Conservation (phyloP, 2,888 invertebrate species). For the Cryptosula pallasiana region DNA sequence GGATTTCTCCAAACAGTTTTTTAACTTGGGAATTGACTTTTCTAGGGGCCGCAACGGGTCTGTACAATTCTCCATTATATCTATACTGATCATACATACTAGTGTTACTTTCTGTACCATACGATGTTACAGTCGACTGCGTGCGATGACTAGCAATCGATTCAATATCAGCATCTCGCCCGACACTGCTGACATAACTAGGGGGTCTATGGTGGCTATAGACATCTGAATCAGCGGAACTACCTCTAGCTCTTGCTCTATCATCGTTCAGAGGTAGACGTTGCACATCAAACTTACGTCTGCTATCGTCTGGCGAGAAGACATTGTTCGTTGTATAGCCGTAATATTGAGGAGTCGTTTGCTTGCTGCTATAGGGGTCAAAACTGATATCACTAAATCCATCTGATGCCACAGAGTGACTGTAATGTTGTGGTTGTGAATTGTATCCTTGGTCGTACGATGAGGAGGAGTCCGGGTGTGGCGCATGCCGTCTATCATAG, state of each 20-base stretch:
- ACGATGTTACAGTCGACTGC: neutral
- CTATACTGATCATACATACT: conserved; percentile 17
- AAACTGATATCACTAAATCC: conserved; percentile 18
- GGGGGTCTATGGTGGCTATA: neutral
- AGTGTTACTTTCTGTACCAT: neutral
- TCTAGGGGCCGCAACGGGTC: conserved; percentile 8
- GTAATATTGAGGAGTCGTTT: neutral
- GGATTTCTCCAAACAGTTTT: conserved; percentile 14
- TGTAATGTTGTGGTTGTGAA: neutral
- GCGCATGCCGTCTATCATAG: neutral
- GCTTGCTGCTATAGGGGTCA: conserved; percentile 9
- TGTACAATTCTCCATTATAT: conserved; percentile 17
- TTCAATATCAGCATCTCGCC: conserved; percentile 16
- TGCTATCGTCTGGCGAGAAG: neutral
- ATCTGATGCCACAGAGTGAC: neutral
- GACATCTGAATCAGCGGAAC: conserved; percentile 5
- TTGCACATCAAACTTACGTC: conserved; percentile 1
- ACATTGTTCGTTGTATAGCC: neutral
- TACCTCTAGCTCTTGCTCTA: neutral
- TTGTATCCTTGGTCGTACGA: conserved; percentile 20
- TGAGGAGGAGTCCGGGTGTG: neutral
- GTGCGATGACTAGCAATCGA: conserved; percentile 13
- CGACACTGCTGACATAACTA: conserved; percentile 13
- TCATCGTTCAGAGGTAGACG: conserved; percentile 4
- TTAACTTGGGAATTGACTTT: conserved; percentile 19